Percentiles rank a stretch among this genome's conserved stretches.
Evolutionary conservation across 2,797 vertebrate genomes (phyloP).

Genomic region (Chloroceryle inda): DNA sequence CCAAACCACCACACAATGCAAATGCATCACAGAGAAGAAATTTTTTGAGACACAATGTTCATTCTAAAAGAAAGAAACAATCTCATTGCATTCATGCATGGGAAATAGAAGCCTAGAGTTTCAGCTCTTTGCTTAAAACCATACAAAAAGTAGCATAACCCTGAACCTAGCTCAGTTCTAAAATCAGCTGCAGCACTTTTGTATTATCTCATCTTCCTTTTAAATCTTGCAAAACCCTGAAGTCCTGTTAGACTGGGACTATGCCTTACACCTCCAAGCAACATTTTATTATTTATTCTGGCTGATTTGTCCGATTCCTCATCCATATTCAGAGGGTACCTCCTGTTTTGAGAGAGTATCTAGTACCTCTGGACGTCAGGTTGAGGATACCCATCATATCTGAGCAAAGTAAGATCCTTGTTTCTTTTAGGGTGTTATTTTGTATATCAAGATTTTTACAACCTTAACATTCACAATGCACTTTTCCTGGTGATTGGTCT

Average conservation of each 20-base stretch:
- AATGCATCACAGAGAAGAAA: not conserved
- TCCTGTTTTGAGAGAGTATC: not conserved
- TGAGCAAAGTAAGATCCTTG: not conserved
- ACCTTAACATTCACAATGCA: not conserved
- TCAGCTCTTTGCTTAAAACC: not conserved
- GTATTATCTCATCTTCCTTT: not conserved
- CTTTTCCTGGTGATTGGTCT: not conserved
- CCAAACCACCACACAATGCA: not conserved
- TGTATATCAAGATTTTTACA: not conserved
- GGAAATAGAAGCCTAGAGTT: not conserved
- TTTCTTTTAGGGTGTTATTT: not conserved
- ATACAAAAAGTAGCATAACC: not conserved
- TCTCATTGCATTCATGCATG: not conserved
- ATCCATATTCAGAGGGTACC: not conserved
- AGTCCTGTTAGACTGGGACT: not conserved
- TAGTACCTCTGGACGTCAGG: not conserved
- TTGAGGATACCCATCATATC: not conserved
- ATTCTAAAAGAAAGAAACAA: conserved; percentile 4
- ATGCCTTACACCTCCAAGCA: not conserved
- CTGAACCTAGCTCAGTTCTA: not conserved
- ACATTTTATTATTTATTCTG: not conserved
- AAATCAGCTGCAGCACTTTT: not conserved
- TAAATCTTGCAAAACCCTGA: not conserved
- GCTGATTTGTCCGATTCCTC: not conserved
- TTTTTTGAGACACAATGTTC: not conserved